Conservation (phyloP, 2,797 vertebrate species). For the Cuculus canorus region DNA sequence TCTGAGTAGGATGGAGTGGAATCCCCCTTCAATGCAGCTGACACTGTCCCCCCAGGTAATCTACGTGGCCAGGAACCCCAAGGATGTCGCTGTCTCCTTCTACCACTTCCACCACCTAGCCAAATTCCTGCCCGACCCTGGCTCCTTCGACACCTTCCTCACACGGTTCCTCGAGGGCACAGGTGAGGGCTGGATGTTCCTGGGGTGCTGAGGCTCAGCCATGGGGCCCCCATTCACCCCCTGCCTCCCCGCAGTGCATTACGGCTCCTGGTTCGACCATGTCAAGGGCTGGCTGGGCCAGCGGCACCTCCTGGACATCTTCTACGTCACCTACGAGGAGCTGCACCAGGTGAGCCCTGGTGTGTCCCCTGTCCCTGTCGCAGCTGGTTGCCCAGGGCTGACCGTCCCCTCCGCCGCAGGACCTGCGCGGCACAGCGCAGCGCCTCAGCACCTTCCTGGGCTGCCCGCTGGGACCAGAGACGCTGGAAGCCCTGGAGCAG, state of each 20-base stretch:
- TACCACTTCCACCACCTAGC: constrained; percentile 88
- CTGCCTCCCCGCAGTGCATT: constrained; percentile 74
- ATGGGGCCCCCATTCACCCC: rapidly evolving
- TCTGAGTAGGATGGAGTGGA: rapidly evolving
- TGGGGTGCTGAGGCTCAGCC: rapidly evolving
- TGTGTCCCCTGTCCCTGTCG: rapidly evolving
- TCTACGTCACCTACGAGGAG: constrained; percentile 87
- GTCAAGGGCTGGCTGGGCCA: constrained; percentile 84
- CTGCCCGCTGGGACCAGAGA: constrained; percentile 68
- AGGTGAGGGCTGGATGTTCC: constrained; percentile 62
- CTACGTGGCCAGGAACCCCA: constrained; percentile 88
- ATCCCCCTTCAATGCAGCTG: rapidly evolving
- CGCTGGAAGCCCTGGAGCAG: constrained; percentile 71
- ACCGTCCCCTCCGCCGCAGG: constrained; percentile 59
- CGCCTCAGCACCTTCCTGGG: constrained; percentile 81
- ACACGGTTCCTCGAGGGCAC: constrained; percentile 78
- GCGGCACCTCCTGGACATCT: constrained; percentile 71
- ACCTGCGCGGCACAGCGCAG: constrained; percentile 71
- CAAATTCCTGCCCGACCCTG: constrained; percentile 82
- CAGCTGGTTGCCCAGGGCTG: rapidly evolving
- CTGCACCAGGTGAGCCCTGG: constrained; percentile 78
- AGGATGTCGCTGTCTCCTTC: constrained; percentile 86
- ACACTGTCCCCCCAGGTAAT: constrained; percentile 76
- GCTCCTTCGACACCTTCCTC: constrained; percentile 83
- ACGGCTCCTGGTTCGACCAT: constrained; percentile 91